Evolutionary conservation across 1,140 invertebrate genomes (phyloP), one percentile per base, ranked within the genome.

Genomic region (Holotrichia oblita): DNA sequence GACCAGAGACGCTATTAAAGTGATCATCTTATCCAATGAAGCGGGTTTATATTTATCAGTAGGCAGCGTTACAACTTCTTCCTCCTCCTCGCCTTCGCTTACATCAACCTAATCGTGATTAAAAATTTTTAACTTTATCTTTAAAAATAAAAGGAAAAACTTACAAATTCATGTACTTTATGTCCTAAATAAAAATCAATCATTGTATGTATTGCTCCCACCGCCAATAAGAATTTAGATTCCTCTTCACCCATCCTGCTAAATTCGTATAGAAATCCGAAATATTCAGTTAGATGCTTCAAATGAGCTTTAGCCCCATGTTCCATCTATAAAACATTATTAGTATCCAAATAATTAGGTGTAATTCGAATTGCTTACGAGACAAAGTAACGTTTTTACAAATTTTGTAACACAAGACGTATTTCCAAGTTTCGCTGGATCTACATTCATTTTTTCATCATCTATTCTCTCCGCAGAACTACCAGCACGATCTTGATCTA

Each of bases 21-120:
- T 94, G 72, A 98, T 96, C 97, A 98, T 98, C 88, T 98, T 98
- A 86, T 98, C 97, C n/a, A 98, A 87, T 0, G 96, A 96, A 0
- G 94, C 94, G 0, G 96, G 95, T 81, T 95, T 91, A 77, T 95
- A 92, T 85, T 96, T 96, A 79, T 94, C 93, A 20, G 92, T 90
- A 0, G 92, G 89, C 73, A 91, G 88, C 9, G 93, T 89, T 48
- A 91, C 89, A 20, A 93, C 91, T 77, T 93, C 92, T 81, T 93
- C 93, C 79, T 95, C 94, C 79, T 96, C 95, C 80, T 98, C 96
- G 81, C 95, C 94, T 81, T 94, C 94, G 79, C 91, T 92, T 14
- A 91, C 90, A 77, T 92, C 88, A 77, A 92, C 92, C 84, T 87
- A 83, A 55, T 55, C 14, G n/a, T 55, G 14, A 55, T 34, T 17